Base-by-base conservation (phyloP, 1,140 invertebrate species). In the Agrilus planipennis region DNA sequence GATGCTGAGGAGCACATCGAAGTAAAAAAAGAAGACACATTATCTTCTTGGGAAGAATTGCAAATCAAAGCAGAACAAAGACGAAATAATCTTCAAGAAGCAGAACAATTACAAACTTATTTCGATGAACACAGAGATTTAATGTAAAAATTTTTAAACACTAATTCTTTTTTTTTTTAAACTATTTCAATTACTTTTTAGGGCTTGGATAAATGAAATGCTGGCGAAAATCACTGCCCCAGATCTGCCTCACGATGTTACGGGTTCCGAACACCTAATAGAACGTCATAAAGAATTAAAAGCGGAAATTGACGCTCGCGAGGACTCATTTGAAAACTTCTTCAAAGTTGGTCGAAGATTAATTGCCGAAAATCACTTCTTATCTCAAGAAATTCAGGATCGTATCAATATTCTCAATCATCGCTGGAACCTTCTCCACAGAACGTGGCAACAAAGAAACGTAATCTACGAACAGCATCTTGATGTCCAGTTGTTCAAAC, bases 1-100 rank as follows among this genome's bases (percentile, higher is more conserved):
- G 91, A 96, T 65, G 92, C 93, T 0, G 74, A 80, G 44, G 89
- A 93, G 45, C 93, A 97, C 60, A 90, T 99, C 35, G 79, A 84
- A 25, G 84, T 85, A 2, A 92, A 93, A 48, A 75, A 88, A 34
- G 84, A 90, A 53, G 89, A 94, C 54, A 85, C 89, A 0, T 71
- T 84, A 2, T 82, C 84, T 44, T 73, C 83, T 0, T 86, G 90
- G 76, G 75, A 74, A 34, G 78, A 85, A 25, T 65, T 95, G 0
- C 58, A 82, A 2, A 73, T 80, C 25, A 80, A 84, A 49, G 77
- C 85, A 0, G 76, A 76, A 2, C 73, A 77, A 27, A 67, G 84
- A 39, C 77, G 79, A 51, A 78, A 85, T 42, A 86, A 91, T 55
- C 68, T 94, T 0, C 70, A 79, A 16, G 87, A 94, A 57, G 84